Base-by-base conservation (phyloP, 2,113 vertebrate genomes). In the Haemorhous mexicanus region DNA sequence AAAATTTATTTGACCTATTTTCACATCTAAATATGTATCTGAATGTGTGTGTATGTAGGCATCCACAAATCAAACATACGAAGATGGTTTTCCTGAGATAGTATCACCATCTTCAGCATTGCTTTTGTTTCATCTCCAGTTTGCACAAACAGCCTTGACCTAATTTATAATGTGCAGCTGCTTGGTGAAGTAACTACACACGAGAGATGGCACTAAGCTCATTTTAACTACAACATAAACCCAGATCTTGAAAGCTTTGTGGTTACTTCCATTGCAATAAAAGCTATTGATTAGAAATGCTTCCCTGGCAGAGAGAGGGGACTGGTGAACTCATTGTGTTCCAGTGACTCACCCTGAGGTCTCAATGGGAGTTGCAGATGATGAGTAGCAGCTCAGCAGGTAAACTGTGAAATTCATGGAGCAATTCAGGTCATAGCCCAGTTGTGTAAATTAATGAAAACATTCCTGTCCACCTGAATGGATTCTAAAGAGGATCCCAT, bases 231-330 rank as follows among this genome's bases (percentile, higher is more conserved):
- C 72, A 76, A 4, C 49, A 58, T 85, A 83, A 91, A 88, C 75
- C n/a, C 78, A 70, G 63, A 69, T 80, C 63, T 47, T 91, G 63
- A 92, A 84, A 87, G 75, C 84, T 33, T 67, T 79, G 81, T 66
- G 68, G 87, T 88, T 82, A 73, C 76, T 94, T 88, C 56, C 64
- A 94, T 94, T 94, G 76, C 61, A 69, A 76, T 97, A 88, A 94
- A 94, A 96, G 75, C 67, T 96, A 94, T 93, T 93, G 92, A 94
- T 95, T 83, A 66, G 63, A 89, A 83, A 44, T 77, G 28, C 46
- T 78, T 70, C 70, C 47, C 59, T 82, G 68, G 62, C 50, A 88
- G 75, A 93, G 77, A 46, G 14, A 20, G 22, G 21, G 37, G 18
- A 20, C 67, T 88, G 28, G 22, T 77, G 78, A 84, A 84, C n/a